Base-by-base conservation (phyloP, 1,140 invertebrate species). In the Sycobia sp. region DNA sequence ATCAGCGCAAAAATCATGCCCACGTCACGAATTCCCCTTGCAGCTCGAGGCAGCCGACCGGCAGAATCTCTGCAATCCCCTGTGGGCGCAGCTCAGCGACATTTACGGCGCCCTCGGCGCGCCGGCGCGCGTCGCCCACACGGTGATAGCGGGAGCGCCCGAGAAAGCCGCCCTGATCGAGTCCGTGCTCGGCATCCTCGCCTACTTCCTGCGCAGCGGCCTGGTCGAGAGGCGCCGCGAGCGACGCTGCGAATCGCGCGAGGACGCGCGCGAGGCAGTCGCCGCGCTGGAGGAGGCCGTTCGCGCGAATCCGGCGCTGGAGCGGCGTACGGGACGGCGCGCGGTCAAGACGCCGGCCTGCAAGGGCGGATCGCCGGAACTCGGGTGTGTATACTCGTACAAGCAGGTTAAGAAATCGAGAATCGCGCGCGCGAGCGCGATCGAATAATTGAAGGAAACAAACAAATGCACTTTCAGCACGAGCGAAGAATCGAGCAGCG, bases 11-110 rank as follows among this genome's bases (percentile, higher is more conserved):
- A n/a, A n/a, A n/a, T n/a, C n/a, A n/a, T n/a, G n/a, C n/a, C n/a
- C n/a, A n/a, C n/a, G n/a, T n/a, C n/a, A n/a, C n/a, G n/a, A n/a
- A n/a, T n/a, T n/a, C n/a, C n/a, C n/a, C n/a, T n/a, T 53, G 18
- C n/a, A 47, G n/a, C 34, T 58, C 18, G 18, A 23, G 23, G 10
- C 32, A n/a, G 23, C 76, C 38, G 71, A 71, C 20, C 71, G 69
- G 27, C 74, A 70, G 56, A 82, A 79, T 68, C 85, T 88, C 0
- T 90, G 88, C 71, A 95, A 94, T 82, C 91, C 91, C 0, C 72
- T 95, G 0, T 95, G 93, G 93, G 90, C 90, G 0, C 93, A 95
- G 72, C 76, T 95, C 58, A 87, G 87, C 23, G 92, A 96, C 77
- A 78, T 95, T 9, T 92, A 91, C 72, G 94, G 93, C 14, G 89